phyloP scores from a whole-genome alignment of 53 echinoderm and acorn worm species.

The Apostichopus leukothele region DNA sequence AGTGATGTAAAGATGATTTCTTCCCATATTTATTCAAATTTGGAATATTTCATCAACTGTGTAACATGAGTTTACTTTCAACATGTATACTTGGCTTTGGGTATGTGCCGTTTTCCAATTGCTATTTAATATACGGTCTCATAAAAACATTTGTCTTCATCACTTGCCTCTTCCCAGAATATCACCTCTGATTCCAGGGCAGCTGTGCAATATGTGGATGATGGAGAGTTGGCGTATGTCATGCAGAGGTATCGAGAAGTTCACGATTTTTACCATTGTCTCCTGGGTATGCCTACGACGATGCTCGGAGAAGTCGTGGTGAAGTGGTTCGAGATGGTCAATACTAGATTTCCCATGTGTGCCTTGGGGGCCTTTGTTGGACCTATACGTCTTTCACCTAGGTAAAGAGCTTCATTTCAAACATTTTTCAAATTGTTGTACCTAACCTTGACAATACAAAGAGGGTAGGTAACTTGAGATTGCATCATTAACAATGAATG shows the following conservation, averaged over 20 bases:
- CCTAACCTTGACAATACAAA: too few species aligned
- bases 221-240: slow-evolving; percentile 82
- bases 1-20: too few species aligned
- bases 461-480: too few species aligned
- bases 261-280: slow-evolving; percentile 86
- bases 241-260: slow-evolving; percentile 94
- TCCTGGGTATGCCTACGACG: slow-evolving; percentile 92
- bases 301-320: slow-evolving; percentile 90
- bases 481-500: too few species aligned
- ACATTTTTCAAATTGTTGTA: too few species aligned
- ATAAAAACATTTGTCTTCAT: background rate
- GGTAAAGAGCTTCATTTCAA: slow-evolving; percentile 27
- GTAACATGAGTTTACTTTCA: too few species aligned
- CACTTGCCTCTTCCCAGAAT: slow-evolving; percentile 48
- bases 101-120: background rate
- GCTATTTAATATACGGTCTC: background rate
- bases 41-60: too few species aligned
- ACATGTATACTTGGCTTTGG: too few species aligned
- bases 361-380: slow-evolving; percentile 85
- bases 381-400: slow-evolving; percentile 64
- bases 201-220: slow-evolving; percentile 79
- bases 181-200: slow-evolving; percentile 80
- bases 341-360: slow-evolving; percentile 93
- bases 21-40: too few species aligned
- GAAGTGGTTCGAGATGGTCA: slow-evolving; percentile 95